Evolutionary conservation across 2,113 vertebrate species (phyloP), one percentile per base, ranked within the genome.

Genomic region (Xyrauchen texanus): DNA sequence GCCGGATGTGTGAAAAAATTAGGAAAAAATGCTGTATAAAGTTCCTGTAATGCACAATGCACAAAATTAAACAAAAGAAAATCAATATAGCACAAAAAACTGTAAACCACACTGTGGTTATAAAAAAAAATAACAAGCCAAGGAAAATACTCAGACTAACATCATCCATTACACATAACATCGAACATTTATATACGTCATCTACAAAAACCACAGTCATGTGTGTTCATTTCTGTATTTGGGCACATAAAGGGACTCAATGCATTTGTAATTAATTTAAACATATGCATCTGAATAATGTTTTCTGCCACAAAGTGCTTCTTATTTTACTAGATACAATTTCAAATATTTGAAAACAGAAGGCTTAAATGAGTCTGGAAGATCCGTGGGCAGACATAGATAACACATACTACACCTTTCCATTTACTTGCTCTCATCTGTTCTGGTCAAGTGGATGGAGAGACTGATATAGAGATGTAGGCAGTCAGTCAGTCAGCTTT

Each of bases 141-240:
- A 71, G 62, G 61, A 77, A 77, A 77, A 72, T 12, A 45, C 61
- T 77, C 60, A 67, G 62, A 49, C 46, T 45, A 64, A 72, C 46
- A 82, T 61, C 51, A 68, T 78, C 62, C 46, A 77, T 82, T 82
- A 77, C 61, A 52, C 68, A 72, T 47, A 82, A 72, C 68, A 82
- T 64, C 16, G 46, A 65, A 77, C 65, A 77, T 82, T 66, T 78
- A 73, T 77, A 53, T 4, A 62, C 11, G 55, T 63, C 55, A 67
- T 47, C 46, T 52, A 7, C 62, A 74, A 71, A 63, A 78, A 21
- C 62, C 47, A 64, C 61, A 77, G 9, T 73, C 34, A 67, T 60
- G 34, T 13, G 12, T 65, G 52, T 57, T 71, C 13, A 71, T 71
- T 64, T 46, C 68, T 68, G 52, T 69, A 53, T 64, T 76, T 3